Percentiles rank a stretch among this genome's conserved stretches.
Conservation (phyloP, 2,888 invertebrate genomes). For the Amiota minor region DNA sequence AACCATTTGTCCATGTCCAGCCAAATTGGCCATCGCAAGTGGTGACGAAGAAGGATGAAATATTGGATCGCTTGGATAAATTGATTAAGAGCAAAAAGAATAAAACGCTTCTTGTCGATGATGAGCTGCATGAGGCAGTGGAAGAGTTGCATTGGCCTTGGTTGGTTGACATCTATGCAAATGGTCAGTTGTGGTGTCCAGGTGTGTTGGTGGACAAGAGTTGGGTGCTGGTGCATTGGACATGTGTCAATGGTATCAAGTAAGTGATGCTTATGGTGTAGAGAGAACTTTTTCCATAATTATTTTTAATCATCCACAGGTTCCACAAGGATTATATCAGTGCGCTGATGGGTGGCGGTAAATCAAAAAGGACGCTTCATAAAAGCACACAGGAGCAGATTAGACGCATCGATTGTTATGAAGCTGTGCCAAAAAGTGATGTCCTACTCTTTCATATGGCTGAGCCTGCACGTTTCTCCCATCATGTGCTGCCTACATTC, state of each 20-base stretch:
- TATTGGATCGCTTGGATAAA: constrained; percentile 59
- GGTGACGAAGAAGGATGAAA: constrained; percentile 60
- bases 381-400: constrained; percentile 82
- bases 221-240: constrained; percentile 79
- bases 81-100: constrained; percentile 65
- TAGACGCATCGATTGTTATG: constrained; percentile 77
- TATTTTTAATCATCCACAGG: constrained; percentile 70
- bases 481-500: constrained; percentile 80
- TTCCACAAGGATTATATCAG: constrained; percentile 77
- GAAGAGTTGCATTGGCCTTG: constrained; percentile 78
- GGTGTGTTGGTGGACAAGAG: constrained; percentile 80
- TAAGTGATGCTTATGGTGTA: constrained; percentile 34
- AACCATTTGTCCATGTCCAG: constrained; percentile 63
- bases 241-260: constrained; percentile 74
- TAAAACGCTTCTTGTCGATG: constrained; percentile 62
- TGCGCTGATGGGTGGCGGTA: constrained; percentile 81
- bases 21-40: constrained; percentile 51
- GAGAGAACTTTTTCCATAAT: background rate
- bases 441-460: constrained; percentile 79
- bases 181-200: constrained; percentile 81
- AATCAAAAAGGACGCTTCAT: constrained; percentile 75
- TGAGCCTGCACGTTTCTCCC: constrained; percentile 76
- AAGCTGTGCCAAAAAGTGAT: constrained; percentile 77
- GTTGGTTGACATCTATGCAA: constrained; percentile 81
- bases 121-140: constrained; percentile 65